Evolutionary conservation across 2,113 vertebrate species (phyloP), one percentile per base, ranked within the genome.

Genomic region (Periophthalmodon schlosseri): DNA sequence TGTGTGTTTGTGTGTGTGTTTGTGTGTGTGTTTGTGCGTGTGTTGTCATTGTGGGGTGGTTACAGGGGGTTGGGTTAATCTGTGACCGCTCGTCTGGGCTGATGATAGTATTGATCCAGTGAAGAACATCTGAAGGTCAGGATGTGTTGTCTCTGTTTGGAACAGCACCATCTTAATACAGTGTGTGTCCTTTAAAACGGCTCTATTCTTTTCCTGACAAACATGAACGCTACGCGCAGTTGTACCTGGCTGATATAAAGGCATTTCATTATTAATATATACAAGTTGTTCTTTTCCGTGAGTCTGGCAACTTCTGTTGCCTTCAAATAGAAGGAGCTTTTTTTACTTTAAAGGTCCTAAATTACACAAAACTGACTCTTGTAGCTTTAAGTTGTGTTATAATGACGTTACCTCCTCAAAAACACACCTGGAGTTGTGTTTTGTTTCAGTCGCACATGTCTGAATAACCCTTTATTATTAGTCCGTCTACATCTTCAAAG

Each of bases 71-170:
- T 83, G 83, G 79, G 85, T 91, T 86, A 86, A 91, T 91, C 91
- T 88, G 82, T 84, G 76, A 84, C 83, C n/a, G 73, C 80, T 84
- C 73, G 82, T 87, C 88, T 80, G 85, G 13, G 21, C 69, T 84
- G 88, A 91, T 90, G 90, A 87, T 86, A 86, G 84, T 92, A 93
- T 93, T 88, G 90, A 92, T 92, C 87, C 87, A 83, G 67, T 85
- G 85, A 88, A 90, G 90, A 91, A 88, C 88, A 87, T 86, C 18
- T 87, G 86, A 92, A 93, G 91, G 91, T 91, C 86, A 86, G 83
- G 85, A 86, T 86, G 49, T 84, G 81, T 86, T 84, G 86, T 87
- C 88, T 88, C 82, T 81, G 79, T 84, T 83, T 78, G 74, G 58
- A 56, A 36, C 11, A 54, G 72, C 81, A 77, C 74, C 73, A 77